Base-by-base conservation (phyloP, 2,888 invertebrate species). In the Byasa hedistus region DNA sequence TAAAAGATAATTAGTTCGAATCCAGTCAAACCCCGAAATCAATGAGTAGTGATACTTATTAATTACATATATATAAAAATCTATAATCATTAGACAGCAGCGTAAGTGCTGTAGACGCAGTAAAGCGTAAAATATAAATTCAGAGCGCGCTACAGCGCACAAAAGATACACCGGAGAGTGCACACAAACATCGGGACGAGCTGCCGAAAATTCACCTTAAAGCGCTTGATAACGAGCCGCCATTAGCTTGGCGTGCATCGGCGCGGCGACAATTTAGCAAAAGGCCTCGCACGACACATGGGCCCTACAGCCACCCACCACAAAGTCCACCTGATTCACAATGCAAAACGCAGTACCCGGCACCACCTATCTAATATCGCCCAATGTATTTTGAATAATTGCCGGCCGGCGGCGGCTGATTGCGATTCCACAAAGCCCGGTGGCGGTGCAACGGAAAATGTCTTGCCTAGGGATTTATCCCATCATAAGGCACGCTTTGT, bases 371-470 rank as follows among this genome's bases (percentile, higher is more conserved):
- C 89, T 91, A 91, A 91, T 89, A 90, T 87, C 85, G 88, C 83
- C 81, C 82, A 85, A 87, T 89, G 90, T 89, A 89, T 90, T 91
- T 89, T 90, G 91, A 90, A 91, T 91, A 90, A 90, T 91, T 91
- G 88, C 85, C 81, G 82, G 81, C 78, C 81, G 73, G 79, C 80
- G 80, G 78, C 77, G 80, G 83, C 82, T 86, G 88, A 87, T 87
- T 87, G 88, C 84, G 79, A 76, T 76, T 82, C 86, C 86, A 88
- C 84, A 87, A 89, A 81, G 79, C 74, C 75, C 76, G 72, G 73
- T 76, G 74, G 75, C 70, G 75, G 74, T 71, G 73, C 73, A 72
- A 81, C 82, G 82, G 84, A 85, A 85, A 85, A 83, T 89, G 86
- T 89, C 89, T 88, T 87, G 81, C 79, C 74, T 70, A 70, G 65